Base-by-base conservation (phyloP, 2,888 invertebrate species). In the Diaprepes abbreviatus region DNA sequence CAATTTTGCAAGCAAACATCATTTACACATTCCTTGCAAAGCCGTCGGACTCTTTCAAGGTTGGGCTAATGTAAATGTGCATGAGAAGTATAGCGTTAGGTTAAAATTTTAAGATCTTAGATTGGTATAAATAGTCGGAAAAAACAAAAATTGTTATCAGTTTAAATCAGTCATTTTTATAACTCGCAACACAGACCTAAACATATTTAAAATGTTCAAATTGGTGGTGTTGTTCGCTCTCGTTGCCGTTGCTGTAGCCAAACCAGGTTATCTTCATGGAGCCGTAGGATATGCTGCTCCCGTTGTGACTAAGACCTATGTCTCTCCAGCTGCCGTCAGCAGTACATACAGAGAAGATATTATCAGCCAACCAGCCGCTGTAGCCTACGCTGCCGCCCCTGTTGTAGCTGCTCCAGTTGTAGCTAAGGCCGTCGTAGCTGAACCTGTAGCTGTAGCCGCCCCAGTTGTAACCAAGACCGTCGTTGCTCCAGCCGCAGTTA, bases 151-250 rank as follows among this genome's bases (percentile, higher is more conserved):
- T 36, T 14, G 12, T 14, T 54, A 76, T 75, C 77, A 76, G 74
- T 76, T 63, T 43, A 66, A 73, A 68, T 75, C 73, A 72, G 75
- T 74, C 71, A 67, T 74, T 76, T 72, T 73, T 52, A 67, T 35
- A 59, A 68, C 60, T 65, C 68, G 62, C 76, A 75, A 75, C 78
- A 77, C 77, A 79, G 76, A 78, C 76, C 78, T 76, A 71, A 62
- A 54, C 64, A 12, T 12, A 50, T 31, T 21, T 72, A 79, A 78
- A 71, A 80, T 80, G 80, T 80, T 79, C 74, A 79, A 79, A 75
- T 78, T 80, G 77, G 79, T 79, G 78, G 79, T 80, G 76, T 79
- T 90, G 83, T 88, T 87, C 84, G 88, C 88, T 85, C 84, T 90
- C 74, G 84, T 87, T 80, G 86, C 89, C 73, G 85, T 88, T 80